Evolutionary conservation across 2,888 invertebrate species (phyloP).

Genomic region (Pilophorus perplexus): DNA sequence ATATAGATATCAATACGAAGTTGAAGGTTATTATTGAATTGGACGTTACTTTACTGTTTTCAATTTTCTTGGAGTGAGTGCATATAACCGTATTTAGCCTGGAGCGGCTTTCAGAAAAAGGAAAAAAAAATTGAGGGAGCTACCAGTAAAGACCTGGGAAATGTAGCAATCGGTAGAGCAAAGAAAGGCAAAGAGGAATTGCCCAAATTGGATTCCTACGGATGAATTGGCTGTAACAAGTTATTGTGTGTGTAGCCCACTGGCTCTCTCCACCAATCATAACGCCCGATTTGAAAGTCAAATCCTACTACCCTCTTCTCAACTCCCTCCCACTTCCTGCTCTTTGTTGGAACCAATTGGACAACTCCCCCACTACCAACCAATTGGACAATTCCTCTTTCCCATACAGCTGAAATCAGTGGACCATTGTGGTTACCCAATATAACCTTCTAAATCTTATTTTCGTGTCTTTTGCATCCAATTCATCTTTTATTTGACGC

Average conservation of each 20-base stretch:
- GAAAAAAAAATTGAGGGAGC: slow-evolving; percentile 20
- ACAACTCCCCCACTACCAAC: slow-evolving; percentile 22
- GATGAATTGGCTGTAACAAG: slow-evolving; percentile 48
- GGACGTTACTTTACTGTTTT: too few species aligned
- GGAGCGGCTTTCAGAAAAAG: slow-evolving; percentile 9
- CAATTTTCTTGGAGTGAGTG: too few species aligned
- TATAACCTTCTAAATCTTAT: slow-evolving; percentile 34
- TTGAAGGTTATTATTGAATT: too few species aligned
- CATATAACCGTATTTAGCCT: too few species aligned
- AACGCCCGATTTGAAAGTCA: slow-evolving; percentile 44
- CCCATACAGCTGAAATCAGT: slow-evolving; percentile 42
- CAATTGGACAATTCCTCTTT: slow-evolving; percentile 40
- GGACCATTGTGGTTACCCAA: slow-evolving; percentile 36
- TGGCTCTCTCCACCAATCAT: slow-evolving; percentile 46
- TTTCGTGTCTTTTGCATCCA: slow-evolving; percentile 37
- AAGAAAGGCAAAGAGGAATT: slow-evolving; percentile 43
- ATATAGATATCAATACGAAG: too few species aligned
- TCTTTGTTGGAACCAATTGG: slow-evolving; percentile 30
- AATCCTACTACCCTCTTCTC: slow-evolving; percentile 19
- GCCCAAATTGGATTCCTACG: slow-evolving; percentile 47
- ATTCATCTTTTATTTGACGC: slow-evolving; percentile 40
- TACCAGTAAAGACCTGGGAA: slow-evolving; percentile 16
- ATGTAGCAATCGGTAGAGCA: slow-evolving; percentile 9
- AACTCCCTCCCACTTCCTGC: background rate
- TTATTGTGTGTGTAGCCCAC: slow-evolving; percentile 44